Base-by-base conservation (phyloP, 2,888 invertebrate species). In the Dorcus hopei region DNA sequence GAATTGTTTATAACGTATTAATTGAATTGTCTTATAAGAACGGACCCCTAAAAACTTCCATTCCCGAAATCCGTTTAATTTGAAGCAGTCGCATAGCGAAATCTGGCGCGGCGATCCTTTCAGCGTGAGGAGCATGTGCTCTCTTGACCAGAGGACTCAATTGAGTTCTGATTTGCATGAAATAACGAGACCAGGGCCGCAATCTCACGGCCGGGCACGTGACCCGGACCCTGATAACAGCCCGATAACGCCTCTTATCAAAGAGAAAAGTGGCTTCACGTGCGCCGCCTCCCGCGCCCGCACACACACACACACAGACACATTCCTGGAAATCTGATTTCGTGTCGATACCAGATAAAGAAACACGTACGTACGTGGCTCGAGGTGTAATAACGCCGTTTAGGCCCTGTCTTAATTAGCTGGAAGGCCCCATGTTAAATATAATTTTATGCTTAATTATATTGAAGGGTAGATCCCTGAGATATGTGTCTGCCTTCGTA, bases 81-180 rank as follows among this genome's bases (percentile, higher is more conserved):
- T 33, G 26, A 33, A 33, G 26, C 26, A 33, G 26, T 33, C 26
- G 26, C 26, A 33, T 33, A 33, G 26, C 5, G 26, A 33, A 33
- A 33, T 33, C 26, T 7, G 26, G 26, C 26, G 26, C 26, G 26
- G 26, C 26, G 26, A 33, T 33, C 26, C 26, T 33, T 33, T 33
- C 26, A 33, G 26, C 7, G 26, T 33, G 26, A 33, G 26, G 26
- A 33, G 26, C 45, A 45, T 45, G 45, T 19, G 45, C 45, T 45
- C 45, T 45, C 45, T 45, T 45, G 45, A 45, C 45, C 45, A 45
- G 45, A 45, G 23, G 45, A 45, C 45, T 16, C 45, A 45, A 45
- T 45, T 45, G 16, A 45, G 16, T 45, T 45, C 69, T 70, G 72
- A 74, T 74, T 74, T 74, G 74, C 74, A 74, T 74, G 69, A 66